Conservation (phyloP, 2,113 vertebrate species). For the Orientallactaga bullata region DNA sequence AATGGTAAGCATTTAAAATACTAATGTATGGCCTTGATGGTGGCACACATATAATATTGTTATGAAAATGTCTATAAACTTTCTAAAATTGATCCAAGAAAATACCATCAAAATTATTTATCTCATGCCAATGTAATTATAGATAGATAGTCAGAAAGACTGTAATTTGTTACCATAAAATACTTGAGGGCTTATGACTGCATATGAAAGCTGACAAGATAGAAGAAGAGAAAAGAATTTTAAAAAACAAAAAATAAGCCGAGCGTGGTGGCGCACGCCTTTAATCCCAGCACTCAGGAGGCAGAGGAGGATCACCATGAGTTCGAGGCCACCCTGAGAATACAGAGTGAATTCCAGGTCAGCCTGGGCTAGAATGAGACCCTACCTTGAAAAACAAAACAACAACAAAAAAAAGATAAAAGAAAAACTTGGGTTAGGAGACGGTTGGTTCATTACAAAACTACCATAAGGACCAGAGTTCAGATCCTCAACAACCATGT, state of each 20-base stretch:
- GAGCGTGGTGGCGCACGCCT: too few relatives aligned
- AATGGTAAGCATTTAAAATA: conserved; percentile 51
- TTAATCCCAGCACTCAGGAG: too few relatives aligned
- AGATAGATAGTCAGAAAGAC: background rate
- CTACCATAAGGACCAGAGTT: too few relatives aligned
- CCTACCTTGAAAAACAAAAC: too few relatives aligned
- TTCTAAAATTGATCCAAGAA: background rate
- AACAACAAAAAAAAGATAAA: too few relatives aligned
- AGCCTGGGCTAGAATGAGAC: too few relatives aligned
- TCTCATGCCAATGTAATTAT: background rate
- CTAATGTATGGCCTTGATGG: background rate
- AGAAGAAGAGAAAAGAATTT: background rate
- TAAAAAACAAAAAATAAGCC: background rate
- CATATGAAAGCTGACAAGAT: background rate
- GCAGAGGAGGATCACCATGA: too few relatives aligned
- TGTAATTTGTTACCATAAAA: background rate
- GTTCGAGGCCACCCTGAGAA: too few relatives aligned
- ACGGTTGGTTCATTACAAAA: too few relatives aligned
- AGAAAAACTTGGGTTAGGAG: too few relatives aligned
- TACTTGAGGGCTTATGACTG: background rate
- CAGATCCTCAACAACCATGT: too few relatives aligned
- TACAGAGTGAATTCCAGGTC: too few relatives aligned
- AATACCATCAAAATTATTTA: background rate
- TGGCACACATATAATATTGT: background rate
- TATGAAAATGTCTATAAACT: background rate